Evolutionary conservation across 2,797 vertebrate species (phyloP).

Genomic region (Huso huso): DNA sequence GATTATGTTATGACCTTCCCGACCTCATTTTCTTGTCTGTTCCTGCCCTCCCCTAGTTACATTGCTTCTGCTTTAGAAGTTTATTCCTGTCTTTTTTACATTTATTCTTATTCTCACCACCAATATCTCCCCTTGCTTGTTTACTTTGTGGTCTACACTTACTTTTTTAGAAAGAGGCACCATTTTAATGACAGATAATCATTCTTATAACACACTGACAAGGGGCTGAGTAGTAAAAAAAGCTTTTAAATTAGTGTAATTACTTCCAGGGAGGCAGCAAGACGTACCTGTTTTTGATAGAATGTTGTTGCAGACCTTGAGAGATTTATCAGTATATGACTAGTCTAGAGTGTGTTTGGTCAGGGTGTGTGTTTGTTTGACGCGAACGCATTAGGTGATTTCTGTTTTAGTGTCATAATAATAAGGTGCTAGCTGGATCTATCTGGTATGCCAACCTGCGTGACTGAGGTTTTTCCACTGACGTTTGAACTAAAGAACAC

Average conservation of each 20-base stretch:
- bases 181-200: background rate
- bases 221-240: background rate
- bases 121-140: background rate
- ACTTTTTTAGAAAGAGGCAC: background rate
- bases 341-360: background rate
- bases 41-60: too few relatives aligned
- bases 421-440: background rate
- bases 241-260: slow-evolving; percentile 1
- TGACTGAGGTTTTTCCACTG: background rate
- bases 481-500: background rate
- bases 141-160: background rate
- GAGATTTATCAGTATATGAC: background rate
- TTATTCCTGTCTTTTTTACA: background rate
- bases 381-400: background rate
- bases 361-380: background rate
- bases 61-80: too few relatives aligned
- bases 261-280: background rate
- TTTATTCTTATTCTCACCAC: background rate
- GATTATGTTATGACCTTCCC: too few relatives aligned
- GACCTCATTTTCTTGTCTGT: too few relatives aligned
- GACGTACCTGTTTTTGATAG: background rate
- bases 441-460: background rate
- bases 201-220: background rate
- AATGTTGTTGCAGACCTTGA: background rate
- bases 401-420: background rate